A percentile compares a stretch with the other conserved stretches of the same genome.
These are phyloP conservation scores for Chymomyza amoena DNA, from an alignment of 2,888 invertebrate genomes.

Conservation along the genomic window DNA sequence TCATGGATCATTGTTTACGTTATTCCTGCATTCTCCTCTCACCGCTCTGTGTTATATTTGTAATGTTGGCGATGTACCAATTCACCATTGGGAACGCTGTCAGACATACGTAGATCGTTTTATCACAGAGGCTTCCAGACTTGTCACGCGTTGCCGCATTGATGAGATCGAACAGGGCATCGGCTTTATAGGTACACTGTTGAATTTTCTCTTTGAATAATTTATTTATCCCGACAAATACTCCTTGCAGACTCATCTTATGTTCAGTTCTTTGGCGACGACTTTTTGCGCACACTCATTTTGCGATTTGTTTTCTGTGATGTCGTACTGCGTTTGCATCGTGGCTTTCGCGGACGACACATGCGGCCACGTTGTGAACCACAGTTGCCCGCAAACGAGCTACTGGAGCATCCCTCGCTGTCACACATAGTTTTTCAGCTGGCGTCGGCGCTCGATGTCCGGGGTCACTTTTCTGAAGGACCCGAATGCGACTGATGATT, in stretches of 20 bases:
- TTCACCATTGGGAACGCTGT: constrained; percentile 94
- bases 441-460: constrained; percentile 90
- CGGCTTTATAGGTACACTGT: constrained; percentile 76
- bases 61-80: constrained; percentile 90
- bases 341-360: constrained; percentile 90
- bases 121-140: constrained; percentile 91
- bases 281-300: constrained; percentile 92
- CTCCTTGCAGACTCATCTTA: constrained; percentile 82
- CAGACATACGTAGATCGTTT: constrained; percentile 93
- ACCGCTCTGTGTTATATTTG: constrained; percentile 95
- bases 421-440: constrained; percentile 90
- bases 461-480: constrained; percentile 79
- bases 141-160: constrained; percentile 89
- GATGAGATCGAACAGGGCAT: constrained; percentile 83
- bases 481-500: constrained; percentile 80
- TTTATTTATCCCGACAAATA: background rate
- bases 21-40: constrained; percentile 96
- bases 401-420: constrained; percentile 90
- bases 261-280: constrained; percentile 95
- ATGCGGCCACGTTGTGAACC: constrained; percentile 93
- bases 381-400: constrained; percentile 90
- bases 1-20: constrained; percentile 95
- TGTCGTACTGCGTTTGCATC: constrained; percentile 92
- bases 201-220: background rate
- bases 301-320: constrained; percentile 96